phyloP scores from a whole-genome alignment of 2,113 vertebrate species.

The Oenanthe melanoleuca region DNA sequence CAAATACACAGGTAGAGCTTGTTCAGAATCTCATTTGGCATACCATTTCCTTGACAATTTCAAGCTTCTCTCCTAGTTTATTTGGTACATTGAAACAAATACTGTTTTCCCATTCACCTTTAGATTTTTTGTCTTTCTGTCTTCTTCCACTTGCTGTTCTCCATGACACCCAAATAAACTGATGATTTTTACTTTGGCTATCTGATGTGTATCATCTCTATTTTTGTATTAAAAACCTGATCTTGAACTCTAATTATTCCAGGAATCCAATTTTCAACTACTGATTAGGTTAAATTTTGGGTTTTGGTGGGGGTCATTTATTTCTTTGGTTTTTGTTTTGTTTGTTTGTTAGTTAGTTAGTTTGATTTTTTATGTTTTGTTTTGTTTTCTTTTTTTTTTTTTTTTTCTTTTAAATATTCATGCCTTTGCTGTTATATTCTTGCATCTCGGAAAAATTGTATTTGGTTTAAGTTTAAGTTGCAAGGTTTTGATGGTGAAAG shows the following conservation, averaged over 20 bases:
- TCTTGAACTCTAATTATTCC: neutral
- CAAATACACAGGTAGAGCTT: neutral
- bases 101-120: neutral
- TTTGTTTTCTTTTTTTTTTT: neutral
- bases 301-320: neutral
- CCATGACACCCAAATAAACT: neutral
- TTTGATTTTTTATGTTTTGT: neutral
- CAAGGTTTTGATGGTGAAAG: neutral
- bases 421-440: neutral
- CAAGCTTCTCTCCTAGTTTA: neutral
- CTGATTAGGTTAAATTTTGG: neutral
- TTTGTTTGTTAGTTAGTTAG: neutral
- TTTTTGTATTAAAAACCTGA: neutral
- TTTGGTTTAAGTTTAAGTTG: neutral
- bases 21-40: neutral
- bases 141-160: neutral
- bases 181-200: neutral
- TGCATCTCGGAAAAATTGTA: neutral
- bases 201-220: neutral
- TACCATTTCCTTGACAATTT: neutral
- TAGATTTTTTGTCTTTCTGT: neutral
- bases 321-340: neutral
- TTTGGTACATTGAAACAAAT: neutral
- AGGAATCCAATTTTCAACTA: neutral
- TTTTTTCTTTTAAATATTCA: neutral